Base-by-base conservation (phyloP, 2,113 vertebrate genomes). In the Myrmophylax atrothorax region DNA sequence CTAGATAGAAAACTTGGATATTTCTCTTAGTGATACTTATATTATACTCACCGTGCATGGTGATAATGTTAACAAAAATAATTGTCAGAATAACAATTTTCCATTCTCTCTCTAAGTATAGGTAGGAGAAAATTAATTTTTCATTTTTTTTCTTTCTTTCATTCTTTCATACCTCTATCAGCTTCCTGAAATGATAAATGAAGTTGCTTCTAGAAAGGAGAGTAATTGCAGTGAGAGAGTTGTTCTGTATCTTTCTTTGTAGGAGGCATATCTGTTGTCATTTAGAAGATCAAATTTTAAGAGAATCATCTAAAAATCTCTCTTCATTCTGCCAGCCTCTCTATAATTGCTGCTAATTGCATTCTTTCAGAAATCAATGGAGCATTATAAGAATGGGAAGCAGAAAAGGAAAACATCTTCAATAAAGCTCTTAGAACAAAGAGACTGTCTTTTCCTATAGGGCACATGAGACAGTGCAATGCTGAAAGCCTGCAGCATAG, bases 281-380 rank as follows among this genome's bases (percentile, higher is more conserved):
- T 84, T 68, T 44, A 88, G 72, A 88, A 82, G 33, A 70, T 26
- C 17, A 91, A 90, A 96, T 90, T 94, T 80, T 77, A 77, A 80
- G 78, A 73, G 35, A 73, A 50, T 66, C 10, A 53, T 84, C 60
- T 87, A 64, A 78, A 95, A 85, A 81, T 14, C 40, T 63, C 23
- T 73, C 37, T 81, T 89, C 53, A 76, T 85, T 89, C 46, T 95
- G 50, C 49, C 66, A 87, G 28, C 31, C 10, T 46, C 69, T 59
- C 84, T 87, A 33, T 93, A 96, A 95, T 78, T 95, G 79, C 60
- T 69, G 69, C 28, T 92, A 95, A 89, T 93, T 95, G 24, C n/a
- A 40, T 92, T 40, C 23, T 82, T 94, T 84, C 69, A 91, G 87
- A 87, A 94, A 91, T 22, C 87, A 56, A 52, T 87, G 66, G 37